Evolutionary conservation across 64 coral and sea anemone genomes (phyloP), one percentile per base, ranked within the genome.

Genomic region (Dendrophyllia cribrosa): DNA sequence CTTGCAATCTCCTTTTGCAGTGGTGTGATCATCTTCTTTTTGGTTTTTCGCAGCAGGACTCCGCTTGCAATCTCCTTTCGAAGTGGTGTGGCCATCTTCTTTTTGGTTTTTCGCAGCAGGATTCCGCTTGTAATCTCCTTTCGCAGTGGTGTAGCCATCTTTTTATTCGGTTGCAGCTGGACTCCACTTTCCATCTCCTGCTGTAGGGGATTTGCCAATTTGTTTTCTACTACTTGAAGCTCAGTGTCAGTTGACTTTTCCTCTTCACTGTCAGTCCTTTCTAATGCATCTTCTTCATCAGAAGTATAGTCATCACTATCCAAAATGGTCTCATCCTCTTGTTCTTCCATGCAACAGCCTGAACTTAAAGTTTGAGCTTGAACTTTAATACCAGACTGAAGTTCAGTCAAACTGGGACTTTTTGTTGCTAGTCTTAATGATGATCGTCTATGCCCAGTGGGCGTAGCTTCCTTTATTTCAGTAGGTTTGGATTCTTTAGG

Each of bases 81-180:
- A 19, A 94, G 44, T 19, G 92, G 92, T 76, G 96, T 94, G 3
- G 92, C 67, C 78, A 98, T 89, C n/a, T 49, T 88, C 59, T 71
- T 94, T 55, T 72, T 88, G 4, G 92, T 94, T 76, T 88, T 46
- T 72, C 65, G 65, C 0, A 94, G 69, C 55, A 62, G 7, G 26
- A 83, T 59, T 45, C 92, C 92, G 3, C 89, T 72, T 25, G n/a
- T 10, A 46, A 94, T 94, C 78, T 89, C 92, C 14, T 79, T 79
- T 62, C 58, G 52, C 45, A 94, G 64, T 19, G 74, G 74, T 3
- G 86, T 76, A 0, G 86, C 67, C 76, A 94, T 83, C 25, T 89
- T 93, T 43, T 59, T 95, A 43, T 95, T n/a, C n/a, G n/a, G n/a
- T n/a, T n/a, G n/a, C n/a, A n/a, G 50, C 16, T 73, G 17, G 34